A percentile compares a stretch with the other conserved stretches of the same genome.
Conservation (phyloP, 1,140 invertebrate species). For the Propsilocerus akamusi region DNA sequence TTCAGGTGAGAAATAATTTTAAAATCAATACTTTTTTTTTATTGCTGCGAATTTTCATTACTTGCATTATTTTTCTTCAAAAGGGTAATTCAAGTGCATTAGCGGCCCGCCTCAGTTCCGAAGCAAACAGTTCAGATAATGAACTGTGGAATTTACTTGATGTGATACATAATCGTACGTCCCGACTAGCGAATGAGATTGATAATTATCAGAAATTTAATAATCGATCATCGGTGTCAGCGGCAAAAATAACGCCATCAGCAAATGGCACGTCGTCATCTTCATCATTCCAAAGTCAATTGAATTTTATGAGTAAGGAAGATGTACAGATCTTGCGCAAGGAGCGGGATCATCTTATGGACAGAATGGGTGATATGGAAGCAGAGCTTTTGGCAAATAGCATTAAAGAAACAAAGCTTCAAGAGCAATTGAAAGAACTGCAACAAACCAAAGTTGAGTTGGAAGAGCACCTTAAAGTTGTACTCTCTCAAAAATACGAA, state of each 20-base stretch:
- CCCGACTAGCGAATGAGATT: slow-evolving; percentile 52
- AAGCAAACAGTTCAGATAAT: slow-evolving; percentile 40
- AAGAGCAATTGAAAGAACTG: slow-evolving; percentile 32
- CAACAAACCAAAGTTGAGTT: slow-evolving; percentile 36
- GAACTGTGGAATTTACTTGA: slow-evolving; percentile 71
- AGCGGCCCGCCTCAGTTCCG: slow-evolving; percentile 6
- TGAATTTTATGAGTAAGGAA: slow-evolving; percentile 21
- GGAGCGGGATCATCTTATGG: slow-evolving; percentile 49
- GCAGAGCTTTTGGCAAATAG: slow-evolving; percentile 43
- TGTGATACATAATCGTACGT: slow-evolving; percentile 63
- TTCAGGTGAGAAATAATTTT: slow-evolving; percentile 13
- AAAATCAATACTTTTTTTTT: slow-evolving; percentile 6
- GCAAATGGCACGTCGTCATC: too few relatives aligned
- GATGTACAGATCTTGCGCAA: slow-evolving; percentile 34
- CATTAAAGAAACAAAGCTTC: slow-evolving; percentile 39
- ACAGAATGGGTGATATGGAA: slow-evolving; percentile 50
- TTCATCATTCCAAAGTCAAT: slow-evolving; percentile 12
- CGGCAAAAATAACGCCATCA: too few relatives aligned
- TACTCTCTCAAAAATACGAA: slow-evolving; percentile 30
- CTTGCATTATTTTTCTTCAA: background rate
- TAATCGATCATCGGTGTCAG: slow-evolving; percentile 5
- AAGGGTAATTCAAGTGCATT: background rate
- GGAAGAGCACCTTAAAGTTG: slow-evolving; percentile 38
- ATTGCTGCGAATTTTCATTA: slow-evolving; percentile 6
- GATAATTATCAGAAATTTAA: slow-evolving; percentile 24